A percentile compares a stretch with the other conserved stretches of the same genome.
Evolutionary conservation across 30 jellyfish, hydroid and myxozoan species (phyloP).

Genomic region (Aurelia aurita): DNA sequence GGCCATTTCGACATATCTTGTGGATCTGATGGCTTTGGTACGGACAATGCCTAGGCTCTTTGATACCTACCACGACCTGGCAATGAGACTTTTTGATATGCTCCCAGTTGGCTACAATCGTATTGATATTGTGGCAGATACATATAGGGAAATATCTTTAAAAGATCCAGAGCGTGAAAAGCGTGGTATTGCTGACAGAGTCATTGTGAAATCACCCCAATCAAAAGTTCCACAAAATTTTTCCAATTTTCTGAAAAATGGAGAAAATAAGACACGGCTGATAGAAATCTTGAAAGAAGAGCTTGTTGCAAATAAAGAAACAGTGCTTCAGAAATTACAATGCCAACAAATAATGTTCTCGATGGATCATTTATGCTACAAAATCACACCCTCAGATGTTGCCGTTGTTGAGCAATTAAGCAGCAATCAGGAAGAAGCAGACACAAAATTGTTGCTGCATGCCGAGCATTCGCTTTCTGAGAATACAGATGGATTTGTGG

Average conservation of each 20-base stretch:
- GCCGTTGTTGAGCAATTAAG: slow-evolving; percentile 18
- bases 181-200: slow-evolving; percentile 30
- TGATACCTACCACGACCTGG: slow-evolving; percentile 42
- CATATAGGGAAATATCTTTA: slow-evolving; percentile 25
- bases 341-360: slow-evolving; percentile 13
- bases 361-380: slow-evolving; percentile 33
- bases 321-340: slow-evolving; percentile 14
- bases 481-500: slow-evolving; percentile 49
- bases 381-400: slow-evolving; percentile 34
- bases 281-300: slow-evolving; percentile 11
- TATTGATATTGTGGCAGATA: slow-evolving; percentile 55
- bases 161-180: slow-evolving; percentile 44
- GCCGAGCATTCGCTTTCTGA: slow-evolving; percentile 22
- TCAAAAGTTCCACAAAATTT: slow-evolving; percentile 50
- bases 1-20: slow-evolving; percentile 37
- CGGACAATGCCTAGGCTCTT: slow-evolving; percentile 27
- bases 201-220: slow-evolving; percentile 24
- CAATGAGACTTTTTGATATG: slow-evolving; percentile 31
- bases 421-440: slow-evolving; percentile 62
- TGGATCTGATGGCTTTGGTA: slow-evolving; percentile 37
- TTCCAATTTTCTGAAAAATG: slow-evolving; percentile 1
- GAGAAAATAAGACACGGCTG: slow-evolving; percentile 25
- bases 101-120: slow-evolving; percentile 51
- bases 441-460: slow-evolving; percentile 48
- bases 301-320: slow-evolving; percentile 19